Base-by-base conservation (phyloP, 2,888 invertebrate genomes). In the Archips crataeganus region DNA sequence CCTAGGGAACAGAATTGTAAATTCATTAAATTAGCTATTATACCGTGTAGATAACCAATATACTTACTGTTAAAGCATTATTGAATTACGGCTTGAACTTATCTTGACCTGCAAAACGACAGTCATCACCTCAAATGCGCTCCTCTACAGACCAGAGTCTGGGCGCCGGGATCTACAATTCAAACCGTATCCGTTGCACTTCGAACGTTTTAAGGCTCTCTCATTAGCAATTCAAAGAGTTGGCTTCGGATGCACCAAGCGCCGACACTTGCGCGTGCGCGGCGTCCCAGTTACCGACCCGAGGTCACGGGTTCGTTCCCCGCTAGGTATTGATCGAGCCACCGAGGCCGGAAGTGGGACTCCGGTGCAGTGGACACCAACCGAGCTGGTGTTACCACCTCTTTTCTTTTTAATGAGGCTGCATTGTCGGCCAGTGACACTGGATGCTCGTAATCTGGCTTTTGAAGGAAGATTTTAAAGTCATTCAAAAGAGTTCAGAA, bases 291-390 rank as follows among this genome's bases (percentile, higher is more conserved):
- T 93, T 94, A 83, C 77, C 71, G 79, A 78, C 79, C 82, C 90
- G 92, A 93, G 94, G 94, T 92, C 94, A 89, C 88, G 89, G 89
- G 94, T 93, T 94, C 94, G 90, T 94, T 94, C 93, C 93, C 93
- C 94, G 93, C 89, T 85, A 83, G 78, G 89, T 93, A 94, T 94
- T 92, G 93, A 94, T 90, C 94, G 88, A 76, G 79, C 77, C 76
- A 76, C 80, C 85, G 88, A 87, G 91, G 91, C 90, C 91, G 93
- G 93, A 94, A 93, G 88, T 87, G 80, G 85, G 84, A 84, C 87
- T 84, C 82, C 87, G 85, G 84, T 94, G 94, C 94, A 93, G 84
- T 84, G 87, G 88, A 88, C 83, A 79, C 86, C 80, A 80, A 86
- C 81, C 77, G 87, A 79, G 88, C 76, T 77, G 88, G 86, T 88